Percentiles rank a stretch among this genome's conserved stretches.
phyloP scores from a whole-genome alignment of 2,888 invertebrate species.

The Sesamia inferens region DNA sequence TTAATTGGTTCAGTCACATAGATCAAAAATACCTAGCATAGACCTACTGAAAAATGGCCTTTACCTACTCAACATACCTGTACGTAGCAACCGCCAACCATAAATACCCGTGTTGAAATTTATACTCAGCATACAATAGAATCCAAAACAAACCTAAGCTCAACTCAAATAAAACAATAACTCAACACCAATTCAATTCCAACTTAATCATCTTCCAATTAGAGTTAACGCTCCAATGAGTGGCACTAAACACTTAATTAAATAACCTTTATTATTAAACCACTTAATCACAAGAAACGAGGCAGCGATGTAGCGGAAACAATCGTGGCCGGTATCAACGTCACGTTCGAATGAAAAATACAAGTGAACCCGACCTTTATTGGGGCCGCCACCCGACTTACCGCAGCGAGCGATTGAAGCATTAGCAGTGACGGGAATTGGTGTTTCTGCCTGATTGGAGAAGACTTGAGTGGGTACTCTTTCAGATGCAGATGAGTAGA shows the following conservation, averaged over 20 bases:
- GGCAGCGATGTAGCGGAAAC: slow-evolving; percentile 40
- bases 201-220: slow-evolving; percentile 17
- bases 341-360: slow-evolving; percentile 64
- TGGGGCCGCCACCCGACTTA: slow-evolving; percentile 39
- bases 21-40: too few relatives aligned
- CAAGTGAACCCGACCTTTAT: slow-evolving; percentile 45
- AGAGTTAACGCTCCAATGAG: slow-evolving; percentile 16
- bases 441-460: slow-evolving; percentile 44
- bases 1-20: too few relatives aligned
- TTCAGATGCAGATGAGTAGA: slow-evolving; percentile 36
- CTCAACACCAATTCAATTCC: not conserved
- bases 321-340: slow-evolving; percentile 42
- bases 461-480: slow-evolving; percentile 31
- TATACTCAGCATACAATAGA: too few relatives aligned
- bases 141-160: not conserved
- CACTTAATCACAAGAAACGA: slow-evolving; percentile 53
- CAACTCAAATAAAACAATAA: slow-evolving; percentile 5
- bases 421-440: slow-evolving; percentile 50
- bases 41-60: too few relatives aligned
- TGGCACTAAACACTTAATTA: slow-evolving; percentile 42
- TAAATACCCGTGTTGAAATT: too few relatives aligned
- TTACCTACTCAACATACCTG: too few relatives aligned
- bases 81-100: too few relatives aligned
- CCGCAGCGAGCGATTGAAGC: slow-evolving; percentile 36
- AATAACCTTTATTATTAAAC: slow-evolving; percentile 54